These are phyloP conservation scores for Lophura nycthemera DNA, from an alignment of 2,113 vertebrate genomes.

Conservation along the genomic window DNA sequence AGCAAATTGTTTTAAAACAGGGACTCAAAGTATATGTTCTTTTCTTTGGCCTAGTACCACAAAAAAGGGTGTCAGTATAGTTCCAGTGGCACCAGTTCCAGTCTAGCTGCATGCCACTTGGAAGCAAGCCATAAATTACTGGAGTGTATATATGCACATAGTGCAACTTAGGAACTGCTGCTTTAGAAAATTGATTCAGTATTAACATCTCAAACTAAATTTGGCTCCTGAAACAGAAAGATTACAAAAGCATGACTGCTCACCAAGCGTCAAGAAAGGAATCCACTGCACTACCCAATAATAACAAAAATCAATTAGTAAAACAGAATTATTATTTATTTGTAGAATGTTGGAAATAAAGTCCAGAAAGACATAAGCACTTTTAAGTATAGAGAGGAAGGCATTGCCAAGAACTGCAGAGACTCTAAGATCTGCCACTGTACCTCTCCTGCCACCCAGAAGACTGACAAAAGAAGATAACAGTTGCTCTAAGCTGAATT, in stretches of 20 bases:
- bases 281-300: background rate
- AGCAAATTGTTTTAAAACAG: background rate
- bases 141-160: accelerated
- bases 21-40: background rate
- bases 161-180: background rate
- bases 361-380: too few relatives aligned
- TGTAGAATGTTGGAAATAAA: background rate
- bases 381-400: background rate
- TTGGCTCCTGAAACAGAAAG: background rate
- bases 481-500: background rate
- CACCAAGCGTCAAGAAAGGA: background rate
- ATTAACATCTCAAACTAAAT: background rate
- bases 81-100: background rate
- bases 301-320: background rate
- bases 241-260: background rate
- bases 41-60: background rate
- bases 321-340: background rate
- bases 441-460: background rate
- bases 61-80: background rate
- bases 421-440: background rate
- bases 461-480: background rate
- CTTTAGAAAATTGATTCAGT: background rate
- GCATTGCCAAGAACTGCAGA: background rate
- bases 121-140: background rate
- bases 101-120: background rate